phyloP scores from a whole-genome alignment of 2,797 vertebrate species.

The Balearica regulorum region DNA sequence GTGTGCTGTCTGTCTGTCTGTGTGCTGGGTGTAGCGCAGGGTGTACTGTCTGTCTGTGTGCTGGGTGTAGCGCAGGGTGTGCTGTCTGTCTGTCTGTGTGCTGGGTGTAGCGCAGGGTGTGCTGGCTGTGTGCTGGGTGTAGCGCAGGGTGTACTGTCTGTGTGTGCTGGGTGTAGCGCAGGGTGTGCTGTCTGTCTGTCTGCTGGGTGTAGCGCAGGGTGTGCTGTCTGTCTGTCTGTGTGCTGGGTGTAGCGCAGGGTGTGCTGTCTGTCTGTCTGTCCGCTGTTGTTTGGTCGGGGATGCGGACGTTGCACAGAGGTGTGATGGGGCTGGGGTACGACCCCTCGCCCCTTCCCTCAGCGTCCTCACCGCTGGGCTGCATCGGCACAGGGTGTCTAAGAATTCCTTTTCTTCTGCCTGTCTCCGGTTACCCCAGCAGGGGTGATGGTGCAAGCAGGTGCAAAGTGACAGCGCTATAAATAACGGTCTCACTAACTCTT shows the following conservation, averaged over 20 bases:
- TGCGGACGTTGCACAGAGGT: not conserved
- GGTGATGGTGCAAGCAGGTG: conserved; percentile 21
- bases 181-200: no score
- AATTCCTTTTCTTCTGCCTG: not conserved
- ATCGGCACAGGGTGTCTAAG: rapidly evolving
- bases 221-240: no score
- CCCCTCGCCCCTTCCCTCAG: rapidly evolving
- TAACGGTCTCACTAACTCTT: not conserved
- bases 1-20: no score
- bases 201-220: no score
- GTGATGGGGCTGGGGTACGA: not conserved
- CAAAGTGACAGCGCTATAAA: not conserved
- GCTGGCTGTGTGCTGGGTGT: not conserved
- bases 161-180: not conserved
- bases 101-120: no score
- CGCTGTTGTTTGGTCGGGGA: rapidly evolving
- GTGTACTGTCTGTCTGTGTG: no score
- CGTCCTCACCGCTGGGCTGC: not conserved
- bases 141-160: no score
- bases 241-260: no score
- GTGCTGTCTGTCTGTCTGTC: no score
- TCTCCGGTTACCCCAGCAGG: not conserved
- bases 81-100: no score
- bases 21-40: no score
- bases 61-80: not conserved